A percentile compares a stretch with the other conserved stretches of the same genome.
Conservation (phyloP, 2,113 vertebrate genomes). For the Epinephelus lanceolatus region DNA sequence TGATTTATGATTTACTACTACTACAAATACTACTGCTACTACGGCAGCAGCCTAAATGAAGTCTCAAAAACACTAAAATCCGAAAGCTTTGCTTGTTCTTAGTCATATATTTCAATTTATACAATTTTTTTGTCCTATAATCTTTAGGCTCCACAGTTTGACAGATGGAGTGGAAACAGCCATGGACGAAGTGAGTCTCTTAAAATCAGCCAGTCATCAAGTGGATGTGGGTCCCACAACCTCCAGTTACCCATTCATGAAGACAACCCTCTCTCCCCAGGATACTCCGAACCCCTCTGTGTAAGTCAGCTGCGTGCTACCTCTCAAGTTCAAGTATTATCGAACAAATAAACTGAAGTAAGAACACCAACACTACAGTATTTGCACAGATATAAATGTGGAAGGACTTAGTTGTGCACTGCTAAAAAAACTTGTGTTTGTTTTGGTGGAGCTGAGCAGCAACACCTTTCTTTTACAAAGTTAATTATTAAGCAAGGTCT, state of each 20-base stretch:
- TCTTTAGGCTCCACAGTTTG: constrained; percentile 76
- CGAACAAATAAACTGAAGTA: constrained; percentile 9
- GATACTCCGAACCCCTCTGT: constrained; percentile 85
- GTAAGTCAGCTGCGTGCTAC: constrained; percentile 82
- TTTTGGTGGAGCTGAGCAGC: constrained; percentile 63
- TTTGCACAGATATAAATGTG: constrained; percentile 24
- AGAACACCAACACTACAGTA: background rate
- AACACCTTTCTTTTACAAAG: constrained; percentile 43
- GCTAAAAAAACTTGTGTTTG: constrained; percentile 52
- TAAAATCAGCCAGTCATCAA: constrained; percentile 59
- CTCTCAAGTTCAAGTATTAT: background rate
- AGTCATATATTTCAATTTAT: constrained; percentile 7
- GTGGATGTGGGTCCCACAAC: constrained; percentile 70
- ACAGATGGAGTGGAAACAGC: constrained; percentile 78
- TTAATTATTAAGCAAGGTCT: constrained; percentile 78
- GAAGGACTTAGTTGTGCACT: background rate
- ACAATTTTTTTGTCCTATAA: constrained; percentile 1
- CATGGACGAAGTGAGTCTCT: constrained; percentile 60
- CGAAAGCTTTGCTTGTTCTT: background rate
- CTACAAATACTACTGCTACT: background rate
- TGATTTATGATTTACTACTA: constrained; percentile 13
- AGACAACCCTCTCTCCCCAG: constrained; percentile 81
- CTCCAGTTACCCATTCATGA: constrained; percentile 74
- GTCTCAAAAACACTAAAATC: background rate
- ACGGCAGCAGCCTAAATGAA: background rate